A percentile compares a stretch with the other conserved stretches of the same genome.
Evolutionary conservation across 2,113 vertebrate genomes (phyloP).

Genomic region (Carassius auratus): DNA sequence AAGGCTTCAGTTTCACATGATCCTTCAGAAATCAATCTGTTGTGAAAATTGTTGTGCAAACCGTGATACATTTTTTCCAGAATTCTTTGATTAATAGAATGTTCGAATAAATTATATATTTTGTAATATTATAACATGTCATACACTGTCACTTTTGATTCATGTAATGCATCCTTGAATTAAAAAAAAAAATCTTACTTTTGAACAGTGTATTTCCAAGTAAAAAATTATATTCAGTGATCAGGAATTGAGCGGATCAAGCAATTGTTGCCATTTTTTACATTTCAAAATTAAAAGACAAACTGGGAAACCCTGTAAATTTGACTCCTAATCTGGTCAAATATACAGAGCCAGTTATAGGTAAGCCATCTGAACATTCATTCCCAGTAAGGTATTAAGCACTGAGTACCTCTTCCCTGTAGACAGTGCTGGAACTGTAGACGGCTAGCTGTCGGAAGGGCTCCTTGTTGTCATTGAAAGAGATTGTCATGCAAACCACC

Average conservation of each 20-base stretch:
- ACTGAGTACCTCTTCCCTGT: slow-evolving; percentile 73
- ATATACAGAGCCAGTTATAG: neutral
- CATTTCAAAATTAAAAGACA: too few species aligned
- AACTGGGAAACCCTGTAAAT: too few species aligned
- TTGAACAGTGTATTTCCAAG: too few species aligned
- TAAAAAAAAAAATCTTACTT: too few species aligned
- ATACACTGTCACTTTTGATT: too few species aligned
- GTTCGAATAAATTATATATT: neutral
- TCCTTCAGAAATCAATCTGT: neutral
- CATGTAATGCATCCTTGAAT: too few species aligned
- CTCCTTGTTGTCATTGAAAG: slow-evolving; percentile 74
- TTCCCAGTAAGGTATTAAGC: neutral
- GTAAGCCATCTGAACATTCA: neutral
- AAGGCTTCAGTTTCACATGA: neutral
- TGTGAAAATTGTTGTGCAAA: neutral
- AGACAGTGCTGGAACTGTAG: slow-evolving; percentile 75
- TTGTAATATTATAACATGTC: too few species aligned
- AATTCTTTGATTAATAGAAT: neutral
- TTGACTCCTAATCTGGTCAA: too few species aligned
- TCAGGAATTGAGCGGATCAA: too few species aligned
- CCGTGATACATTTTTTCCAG: neutral
- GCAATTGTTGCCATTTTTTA: too few species aligned
- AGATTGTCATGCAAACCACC: slow-evolving; percentile 86
- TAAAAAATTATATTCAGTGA: too few species aligned
- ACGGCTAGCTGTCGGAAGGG: slow-evolving; percentile 83